phyloP scores from a whole-genome alignment of 2,888 invertebrate genomes.

The Meloe dianella region DNA sequence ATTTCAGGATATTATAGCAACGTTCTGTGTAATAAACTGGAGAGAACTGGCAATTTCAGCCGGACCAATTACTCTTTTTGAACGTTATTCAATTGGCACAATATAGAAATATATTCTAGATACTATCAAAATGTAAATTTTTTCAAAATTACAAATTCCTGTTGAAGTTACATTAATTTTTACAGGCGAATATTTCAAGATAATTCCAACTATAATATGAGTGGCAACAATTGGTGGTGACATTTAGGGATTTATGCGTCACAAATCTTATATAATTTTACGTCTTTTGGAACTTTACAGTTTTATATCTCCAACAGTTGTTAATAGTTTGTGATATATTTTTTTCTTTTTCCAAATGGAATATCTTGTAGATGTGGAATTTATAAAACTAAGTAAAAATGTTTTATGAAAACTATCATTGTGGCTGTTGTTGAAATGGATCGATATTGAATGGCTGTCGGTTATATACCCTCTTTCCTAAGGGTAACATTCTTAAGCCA shows the following conservation, averaged over 20 bases:
- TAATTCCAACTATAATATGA: not conserved
- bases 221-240: not conserved
- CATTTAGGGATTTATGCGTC: not conserved
- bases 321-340: slow-evolving; percentile 3
- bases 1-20: no score
- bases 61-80: no score
- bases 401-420: not conserved
- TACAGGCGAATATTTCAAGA: not conserved
- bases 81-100: no score
- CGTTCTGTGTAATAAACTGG: no score
- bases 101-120: no score
- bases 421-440: not conserved
- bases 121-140: no score
- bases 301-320: slow-evolving; percentile 6
- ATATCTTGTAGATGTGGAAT: not conserved
- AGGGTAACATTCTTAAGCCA: slow-evolving; percentile 47
- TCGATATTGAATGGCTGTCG: not conserved
- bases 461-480: slow-evolving; percentile 30
- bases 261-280: not conserved
- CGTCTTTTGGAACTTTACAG: not conserved
- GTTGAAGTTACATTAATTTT: not conserved
- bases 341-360: not conserved
- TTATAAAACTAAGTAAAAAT: not conserved
- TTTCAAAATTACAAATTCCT: no score
- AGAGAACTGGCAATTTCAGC: no score